phyloP scores from a whole-genome alignment of 2,797 vertebrate species.

The Lacerta bilineata region DNA sequence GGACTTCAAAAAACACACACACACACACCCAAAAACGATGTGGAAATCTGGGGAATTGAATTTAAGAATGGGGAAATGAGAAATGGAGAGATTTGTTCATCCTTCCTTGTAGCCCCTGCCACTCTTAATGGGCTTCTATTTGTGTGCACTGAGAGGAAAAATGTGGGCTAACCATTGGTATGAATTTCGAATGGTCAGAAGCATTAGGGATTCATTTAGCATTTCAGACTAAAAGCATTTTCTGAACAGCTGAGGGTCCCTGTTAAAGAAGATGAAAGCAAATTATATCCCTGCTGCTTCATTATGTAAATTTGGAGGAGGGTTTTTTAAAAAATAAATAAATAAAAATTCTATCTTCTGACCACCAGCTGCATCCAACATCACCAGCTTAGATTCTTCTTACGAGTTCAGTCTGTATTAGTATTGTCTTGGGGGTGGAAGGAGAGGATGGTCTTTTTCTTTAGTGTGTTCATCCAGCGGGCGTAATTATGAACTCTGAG shows the following conservation, averaged over 20 bases:
- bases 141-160: background rate
- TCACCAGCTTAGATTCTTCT: background rate
- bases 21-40: too few species aligned
- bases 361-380: too few species aligned
- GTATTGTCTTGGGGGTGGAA: background rate
- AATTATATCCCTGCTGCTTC: constrained; percentile 13
- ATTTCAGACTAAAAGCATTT: constrained; percentile 8
- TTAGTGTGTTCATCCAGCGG: background rate
- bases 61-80: background rate
- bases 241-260: background rate
- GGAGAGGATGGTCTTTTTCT: too few species aligned
- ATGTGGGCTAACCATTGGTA: background rate
- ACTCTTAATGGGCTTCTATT: background rate
- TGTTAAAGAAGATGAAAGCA: background rate
- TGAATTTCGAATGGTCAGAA: constrained; percentile 9
- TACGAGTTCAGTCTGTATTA: background rate
- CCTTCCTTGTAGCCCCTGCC: too few species aligned
- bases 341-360: background rate
- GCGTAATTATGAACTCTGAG: background rate
- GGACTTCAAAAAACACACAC: background rate
- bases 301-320: background rate
- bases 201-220: background rate
- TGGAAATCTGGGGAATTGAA: background rate
- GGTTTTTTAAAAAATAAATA: background rate
- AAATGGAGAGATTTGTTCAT: too few species aligned